Evolutionary conservation across 2,797 vertebrate genomes (phyloP).

Genomic region (Neomorphus geoffroyi): DNA sequence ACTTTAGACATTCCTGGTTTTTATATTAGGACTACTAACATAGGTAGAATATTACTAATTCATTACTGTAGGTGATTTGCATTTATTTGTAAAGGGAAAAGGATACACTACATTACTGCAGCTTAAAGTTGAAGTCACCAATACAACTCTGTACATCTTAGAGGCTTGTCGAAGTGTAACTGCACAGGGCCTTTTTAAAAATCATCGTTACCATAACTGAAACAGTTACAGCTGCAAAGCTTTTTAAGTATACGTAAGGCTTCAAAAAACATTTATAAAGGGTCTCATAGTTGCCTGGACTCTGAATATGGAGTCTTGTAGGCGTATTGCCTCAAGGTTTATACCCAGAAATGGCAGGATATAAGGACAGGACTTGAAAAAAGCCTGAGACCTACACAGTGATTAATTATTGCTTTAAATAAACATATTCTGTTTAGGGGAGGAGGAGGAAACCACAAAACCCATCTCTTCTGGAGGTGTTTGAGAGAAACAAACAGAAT

Average conservation of each 20-base stretch:
- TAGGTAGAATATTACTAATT: not conserved
- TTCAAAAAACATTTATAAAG: not conserved
- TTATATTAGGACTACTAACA: not conserved
- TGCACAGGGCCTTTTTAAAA: not conserved
- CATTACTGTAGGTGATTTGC: not conserved
- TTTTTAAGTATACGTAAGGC: not conserved
- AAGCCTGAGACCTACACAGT: not conserved
- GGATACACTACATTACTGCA: not conserved
- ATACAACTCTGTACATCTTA: not conserved
- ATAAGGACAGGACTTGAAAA: not conserved
- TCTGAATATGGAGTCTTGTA: not conserved
- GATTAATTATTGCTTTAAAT: not conserved
- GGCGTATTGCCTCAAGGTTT: not conserved
- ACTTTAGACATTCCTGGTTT: not conserved
- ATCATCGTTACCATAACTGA: not conserved
- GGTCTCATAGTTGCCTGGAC: not conserved
- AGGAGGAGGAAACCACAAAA: rapidly evolving
- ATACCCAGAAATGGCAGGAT: not conserved
- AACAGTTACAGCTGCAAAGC: not conserved
- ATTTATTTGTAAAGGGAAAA: not conserved
- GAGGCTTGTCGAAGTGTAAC: not conserved
- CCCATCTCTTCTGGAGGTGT: not conserved
- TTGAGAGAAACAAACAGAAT: not conserved
- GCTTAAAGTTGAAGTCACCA: not conserved
- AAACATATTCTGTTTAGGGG: not conserved